These are phyloP conservation scores for Hydrochoerus hydrochaeris DNA, from an alignment of 2,113 vertebrate genomes.

Conservation along the genomic window DNA sequence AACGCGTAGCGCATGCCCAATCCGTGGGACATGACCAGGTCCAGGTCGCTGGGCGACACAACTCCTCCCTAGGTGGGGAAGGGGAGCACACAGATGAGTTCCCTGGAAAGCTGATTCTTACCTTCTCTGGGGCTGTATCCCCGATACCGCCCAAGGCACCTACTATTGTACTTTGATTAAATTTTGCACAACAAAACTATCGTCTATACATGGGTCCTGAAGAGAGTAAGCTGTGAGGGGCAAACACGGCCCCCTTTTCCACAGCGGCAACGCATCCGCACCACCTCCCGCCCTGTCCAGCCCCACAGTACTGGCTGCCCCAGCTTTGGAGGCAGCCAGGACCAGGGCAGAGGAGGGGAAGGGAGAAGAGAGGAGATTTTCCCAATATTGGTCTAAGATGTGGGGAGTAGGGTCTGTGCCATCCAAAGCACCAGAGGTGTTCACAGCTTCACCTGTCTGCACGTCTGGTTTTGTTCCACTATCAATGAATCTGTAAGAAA, in stretches of 20 bases:
- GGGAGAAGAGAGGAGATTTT: background rate
- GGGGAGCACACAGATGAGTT: slow-evolving; percentile 57
- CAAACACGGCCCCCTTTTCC: background rate
- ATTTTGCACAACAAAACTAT: background rate
- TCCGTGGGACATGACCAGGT: slow-evolving; percentile 98
- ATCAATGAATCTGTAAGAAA: slow-evolving; percentile 40
- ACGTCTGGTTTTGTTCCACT: background rate
- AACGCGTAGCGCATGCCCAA: slow-evolving; percentile 98
- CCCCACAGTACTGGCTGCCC: background rate
- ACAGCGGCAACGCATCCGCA: background rate
- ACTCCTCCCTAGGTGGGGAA: slow-evolving; percentile 90
- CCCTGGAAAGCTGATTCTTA: background rate
- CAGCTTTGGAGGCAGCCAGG: background rate
- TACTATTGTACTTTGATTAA: background rate
- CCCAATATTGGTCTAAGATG: background rate
- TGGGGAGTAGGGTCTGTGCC: too few relatives aligned
- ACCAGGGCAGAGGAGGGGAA: background rate
- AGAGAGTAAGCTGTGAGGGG: background rate
- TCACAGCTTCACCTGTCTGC: background rate
- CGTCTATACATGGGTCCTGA: background rate
- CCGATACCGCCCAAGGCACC: background rate
- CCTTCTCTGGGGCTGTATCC: background rate
- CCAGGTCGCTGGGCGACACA: slow-evolving; percentile 94
- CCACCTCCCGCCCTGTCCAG: background rate
- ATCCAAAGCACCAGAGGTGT: background rate